Percentiles rank a stretch among this genome's conserved stretches.
phyloP scores from a whole-genome alignment of 2,888 invertebrate species.

The Spicauda simplicius region DNA sequence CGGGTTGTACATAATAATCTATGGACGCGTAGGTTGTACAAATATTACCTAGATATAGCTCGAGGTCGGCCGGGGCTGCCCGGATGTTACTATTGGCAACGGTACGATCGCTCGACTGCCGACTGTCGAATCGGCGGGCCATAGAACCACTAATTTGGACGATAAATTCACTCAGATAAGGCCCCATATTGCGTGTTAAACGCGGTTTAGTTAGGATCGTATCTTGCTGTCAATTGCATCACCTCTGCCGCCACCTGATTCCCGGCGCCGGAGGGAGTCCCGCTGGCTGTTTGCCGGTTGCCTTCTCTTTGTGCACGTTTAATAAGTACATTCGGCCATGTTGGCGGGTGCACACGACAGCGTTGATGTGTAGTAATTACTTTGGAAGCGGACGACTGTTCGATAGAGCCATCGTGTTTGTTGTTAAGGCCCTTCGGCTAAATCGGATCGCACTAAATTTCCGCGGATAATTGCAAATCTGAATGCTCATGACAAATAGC shows the following conservation, averaged over 20 bases:
- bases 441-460: conserved; percentile 45
- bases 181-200: conserved; percentile 43
- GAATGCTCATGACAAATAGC: conserved; percentile 1
- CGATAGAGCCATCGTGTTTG: conserved; percentile 45
- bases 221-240: conserved; percentile 52
- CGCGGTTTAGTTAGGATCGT: conserved; percentile 45
- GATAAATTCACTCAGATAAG: conserved; percentile 44
- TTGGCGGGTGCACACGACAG: conserved; percentile 53
- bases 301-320: conserved; percentile 52
- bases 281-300: conserved; percentile 49
- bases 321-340: conserved; percentile 53
- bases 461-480: conserved; percentile 40
- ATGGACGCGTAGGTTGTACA: conserved; percentile 42
- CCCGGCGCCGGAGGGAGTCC: conserved; percentile 48
- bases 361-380: conserved; percentile 57
- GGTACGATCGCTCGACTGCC: conserved; percentile 41
- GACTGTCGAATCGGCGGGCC: conserved; percentile 23
- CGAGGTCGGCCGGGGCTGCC: conserved; percentile 49
- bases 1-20: conserved; percentile 45
- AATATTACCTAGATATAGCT: conserved; percentile 45
- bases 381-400: conserved; percentile 50
- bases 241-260: conserved; percentile 56
- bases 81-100: conserved; percentile 63
- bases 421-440: conserved; percentile 43
- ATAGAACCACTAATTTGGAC: conserved; percentile 43